phyloP scores from a whole-genome alignment of 2,888 invertebrate species.

The Girardia tigrina region DNA sequence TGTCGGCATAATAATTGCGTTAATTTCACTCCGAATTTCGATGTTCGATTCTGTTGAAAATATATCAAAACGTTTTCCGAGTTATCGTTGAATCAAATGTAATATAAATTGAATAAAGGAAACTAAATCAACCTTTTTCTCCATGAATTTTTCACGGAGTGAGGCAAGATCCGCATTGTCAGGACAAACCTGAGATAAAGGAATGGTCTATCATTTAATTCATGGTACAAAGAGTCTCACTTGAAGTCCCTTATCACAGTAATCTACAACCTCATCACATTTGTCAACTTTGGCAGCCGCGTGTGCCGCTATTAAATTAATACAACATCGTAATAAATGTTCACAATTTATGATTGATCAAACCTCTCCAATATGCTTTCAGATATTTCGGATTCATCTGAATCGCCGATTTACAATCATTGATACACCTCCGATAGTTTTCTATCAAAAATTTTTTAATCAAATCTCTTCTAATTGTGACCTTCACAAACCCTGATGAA shows the following conservation, averaged over 20 bases:
- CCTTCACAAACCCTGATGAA: slow-evolving; percentile 5
- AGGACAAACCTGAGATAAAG: slow-evolving; percentile 1
- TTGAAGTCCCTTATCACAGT: background rate
- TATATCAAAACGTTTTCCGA: too few relatives aligned
- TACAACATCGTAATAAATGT: too few relatives aligned
- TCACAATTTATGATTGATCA: too few relatives aligned
- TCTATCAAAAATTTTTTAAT: background rate
- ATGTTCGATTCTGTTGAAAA: background rate
- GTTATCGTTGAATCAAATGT: too few relatives aligned
- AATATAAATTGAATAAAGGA: too few relatives aligned
- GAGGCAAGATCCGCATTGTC: background rate
- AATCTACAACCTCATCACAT: background rate
- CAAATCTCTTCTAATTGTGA: background rate
- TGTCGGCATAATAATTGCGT: too few relatives aligned
- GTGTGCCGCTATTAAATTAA: background rate
- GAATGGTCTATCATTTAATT: too few relatives aligned
- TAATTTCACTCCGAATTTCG: too few relatives aligned
- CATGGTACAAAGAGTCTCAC: too few relatives aligned
- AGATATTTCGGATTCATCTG: slow-evolving; percentile 3
- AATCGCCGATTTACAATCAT: background rate
- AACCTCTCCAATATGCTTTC: slow-evolving; percentile 12
- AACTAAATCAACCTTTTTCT: background rate
- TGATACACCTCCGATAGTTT: background rate
- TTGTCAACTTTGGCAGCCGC: slow-evolving; percentile 11
- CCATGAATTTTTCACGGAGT: background rate